Base-by-base conservation (phyloP, 2,797 vertebrate genomes). In the Microctenopoma stevenorrisi region DNA sequence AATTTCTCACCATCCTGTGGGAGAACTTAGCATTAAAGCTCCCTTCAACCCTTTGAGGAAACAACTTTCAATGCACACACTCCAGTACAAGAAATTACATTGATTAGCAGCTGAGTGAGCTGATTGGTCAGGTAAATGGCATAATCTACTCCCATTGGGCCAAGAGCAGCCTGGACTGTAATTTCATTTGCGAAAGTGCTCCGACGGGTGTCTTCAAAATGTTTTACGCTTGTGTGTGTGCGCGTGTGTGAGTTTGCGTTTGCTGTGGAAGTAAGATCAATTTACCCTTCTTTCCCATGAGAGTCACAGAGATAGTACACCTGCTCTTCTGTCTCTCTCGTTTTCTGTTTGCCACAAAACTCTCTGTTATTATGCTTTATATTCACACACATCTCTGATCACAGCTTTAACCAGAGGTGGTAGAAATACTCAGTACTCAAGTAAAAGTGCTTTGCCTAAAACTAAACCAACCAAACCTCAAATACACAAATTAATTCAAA, bases 171-270 rank as follows among this genome's bases (percentile, higher is more conserved):
- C 55, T 65, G 47, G 16, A 58, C 25, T 79, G 68, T 71, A 79
- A 84, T 79, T 64, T 79, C 64, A 85, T 79, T 78, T 22, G n/a
- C 49, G 28, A 53, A 72, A 82, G 61, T 83, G 52, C 66, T 84
- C 63, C 28, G 26, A 35, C 33, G 71, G 33, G 58, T 61, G 59
- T 79, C 72, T 78, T 76, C 40, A 60, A 73, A 80, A 72, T 64
- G 56, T 72, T 79, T 82, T 38, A 72, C 59, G 22, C 63, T 51
- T 65, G 55, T 37, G 52, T 52, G 25, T 62, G 52, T 52, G 25
- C 60, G n/a, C 63, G 48, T 65, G 55, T 37, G 28, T 59, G 25
- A 38, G 49, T 52, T 18, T 30, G 28, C 43, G 54, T 63, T 77
- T 69, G 38, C 40, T 42, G 25, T 33, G 14, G 30, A 75, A 42